These are phyloP conservation scores for Agrochola lychnidis DNA, from an alignment of 2,888 invertebrate genomes.

Conservation along the genomic window DNA sequence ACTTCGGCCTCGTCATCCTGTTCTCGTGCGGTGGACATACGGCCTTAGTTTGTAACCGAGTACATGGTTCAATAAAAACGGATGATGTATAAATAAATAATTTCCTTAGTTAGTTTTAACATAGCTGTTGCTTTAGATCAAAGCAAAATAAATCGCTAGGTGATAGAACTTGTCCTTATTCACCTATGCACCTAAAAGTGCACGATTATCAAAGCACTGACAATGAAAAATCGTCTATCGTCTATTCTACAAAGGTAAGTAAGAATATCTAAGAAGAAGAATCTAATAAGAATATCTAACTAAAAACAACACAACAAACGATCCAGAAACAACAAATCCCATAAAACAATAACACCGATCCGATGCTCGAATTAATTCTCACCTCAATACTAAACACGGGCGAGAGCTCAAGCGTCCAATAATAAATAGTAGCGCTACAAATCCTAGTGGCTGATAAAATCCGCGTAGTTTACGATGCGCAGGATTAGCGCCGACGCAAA, in stretches of 20 bases:
- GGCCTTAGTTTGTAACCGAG: background rate
- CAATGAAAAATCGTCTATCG: background rate
- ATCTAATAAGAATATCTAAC: background rate
- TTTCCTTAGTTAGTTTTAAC: background rate
- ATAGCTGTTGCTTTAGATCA: background rate
- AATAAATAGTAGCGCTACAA: conserved; percentile 59
- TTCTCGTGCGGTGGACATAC: too few relatives aligned
- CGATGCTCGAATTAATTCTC: conserved; percentile 34
- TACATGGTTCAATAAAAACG: background rate
- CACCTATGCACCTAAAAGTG: background rate
- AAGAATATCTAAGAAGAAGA: background rate
- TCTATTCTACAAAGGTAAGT: background rate
- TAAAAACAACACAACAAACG: conserved; percentile 15
- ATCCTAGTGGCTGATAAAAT: conserved; percentile 58
- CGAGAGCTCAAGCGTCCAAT: conserved; percentile 45
- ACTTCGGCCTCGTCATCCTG: too few relatives aligned
- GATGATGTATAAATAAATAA: background rate
- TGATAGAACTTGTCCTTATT: background rate
- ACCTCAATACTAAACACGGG: conserved; percentile 33
- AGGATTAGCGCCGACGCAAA: conserved; percentile 77
- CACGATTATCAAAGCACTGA: background rate
- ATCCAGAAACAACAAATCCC: conserved; percentile 28
- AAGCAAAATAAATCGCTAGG: background rate
- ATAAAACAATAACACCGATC: conserved; percentile 25
- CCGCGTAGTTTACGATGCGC: conserved; percentile 58